Percentiles rank a stretch among this genome's conserved stretches.
phyloP scores from a whole-genome alignment of 2,888 invertebrate genomes.

The Neoascia interrupta region DNA sequence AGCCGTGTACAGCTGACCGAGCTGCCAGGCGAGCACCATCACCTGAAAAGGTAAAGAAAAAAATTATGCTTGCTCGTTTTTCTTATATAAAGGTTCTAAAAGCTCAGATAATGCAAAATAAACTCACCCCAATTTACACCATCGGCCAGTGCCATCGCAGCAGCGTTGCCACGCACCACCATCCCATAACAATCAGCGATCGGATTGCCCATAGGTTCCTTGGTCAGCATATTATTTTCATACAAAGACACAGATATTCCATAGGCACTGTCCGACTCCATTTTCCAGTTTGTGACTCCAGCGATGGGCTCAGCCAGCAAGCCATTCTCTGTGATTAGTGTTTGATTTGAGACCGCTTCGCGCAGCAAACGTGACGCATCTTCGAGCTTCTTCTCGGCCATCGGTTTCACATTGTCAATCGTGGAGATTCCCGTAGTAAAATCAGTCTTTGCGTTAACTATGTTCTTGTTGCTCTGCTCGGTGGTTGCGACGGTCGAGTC shows the following conservation, averaged over 20 bases:
- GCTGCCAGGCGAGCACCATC: constrained; percentile 91
- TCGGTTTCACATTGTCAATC: constrained; percentile 24
- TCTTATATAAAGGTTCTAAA: too few species aligned
- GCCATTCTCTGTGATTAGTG: constrained; percentile 58
- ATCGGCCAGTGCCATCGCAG: constrained; percentile 90
- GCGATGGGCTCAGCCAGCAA: constrained; percentile 74
- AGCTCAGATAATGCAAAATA: too few species aligned
- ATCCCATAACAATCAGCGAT: constrained; percentile 93
- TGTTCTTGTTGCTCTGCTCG: constrained; percentile 76
- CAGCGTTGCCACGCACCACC: constrained; percentile 86
- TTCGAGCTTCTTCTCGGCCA: constrained; percentile 70
- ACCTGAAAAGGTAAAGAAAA: constrained; percentile 76
- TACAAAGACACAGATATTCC: constrained; percentile 86
- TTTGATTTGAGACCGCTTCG: constrained; percentile 77
- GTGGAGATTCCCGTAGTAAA: constrained; percentile 50
- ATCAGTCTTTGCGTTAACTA: constrained; percentile 77
- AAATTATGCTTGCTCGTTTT: too few species aligned
- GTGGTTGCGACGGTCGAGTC: constrained; percentile 54
- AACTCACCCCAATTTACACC: constrained; percentile 93
- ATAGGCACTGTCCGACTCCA: constrained; percentile 79
- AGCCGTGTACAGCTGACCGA: constrained; percentile 91
- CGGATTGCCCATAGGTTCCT: constrained; percentile 87
- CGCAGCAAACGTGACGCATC: constrained; percentile 75
- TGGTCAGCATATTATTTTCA: constrained; percentile 89
- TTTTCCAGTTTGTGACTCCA: constrained; percentile 79